Evolutionary conservation across 2,113 vertebrate genomes (phyloP).

Genomic region (Bufo gargarizans): DNA sequence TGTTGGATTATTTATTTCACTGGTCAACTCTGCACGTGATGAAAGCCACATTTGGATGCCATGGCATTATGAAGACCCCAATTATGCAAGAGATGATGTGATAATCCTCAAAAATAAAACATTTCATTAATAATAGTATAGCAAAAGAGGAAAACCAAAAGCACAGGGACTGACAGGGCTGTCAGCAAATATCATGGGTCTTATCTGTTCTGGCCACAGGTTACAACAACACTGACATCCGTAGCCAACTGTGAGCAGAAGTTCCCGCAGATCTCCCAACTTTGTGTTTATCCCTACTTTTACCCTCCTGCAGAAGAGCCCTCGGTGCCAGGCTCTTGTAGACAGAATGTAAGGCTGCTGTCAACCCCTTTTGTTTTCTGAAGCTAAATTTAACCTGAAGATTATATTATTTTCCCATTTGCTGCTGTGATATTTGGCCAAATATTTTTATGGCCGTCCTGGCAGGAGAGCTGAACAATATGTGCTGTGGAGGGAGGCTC

Average conservation of each 20-base stretch:
- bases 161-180: not conserved
- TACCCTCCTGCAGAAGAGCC: constrained; percentile 8
- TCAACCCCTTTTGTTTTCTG: not conserved
- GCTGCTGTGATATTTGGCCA: constrained; percentile 59
- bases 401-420: constrained; percentile 55
- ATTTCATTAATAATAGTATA: not conserved
- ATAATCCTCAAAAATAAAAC: not conserved
- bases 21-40: too few species aligned
- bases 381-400: constrained; percentile 55
- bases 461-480: constrained; percentile 55
- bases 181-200: not conserved
- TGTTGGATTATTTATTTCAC: too few species aligned
- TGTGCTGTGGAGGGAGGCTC: constrained; percentile 54
- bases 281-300: constrained; percentile 6
- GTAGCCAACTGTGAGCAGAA: not conserved
- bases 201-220: constrained; percentile 27
- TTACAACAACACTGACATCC: constrained; percentile 34
- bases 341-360: constrained; percentile 25
- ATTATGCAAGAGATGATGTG: not conserved
- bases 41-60: not conserved
- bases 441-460: constrained; percentile 56
- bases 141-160: not conserved
- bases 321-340: constrained; percentile 39
- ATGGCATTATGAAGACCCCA: not conserved
- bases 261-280: not conserved